These are phyloP conservation scores for Thamnophis sirtalis DNA, from an alignment of 2,113 vertebrate species.

Conservation along the genomic window DNA sequence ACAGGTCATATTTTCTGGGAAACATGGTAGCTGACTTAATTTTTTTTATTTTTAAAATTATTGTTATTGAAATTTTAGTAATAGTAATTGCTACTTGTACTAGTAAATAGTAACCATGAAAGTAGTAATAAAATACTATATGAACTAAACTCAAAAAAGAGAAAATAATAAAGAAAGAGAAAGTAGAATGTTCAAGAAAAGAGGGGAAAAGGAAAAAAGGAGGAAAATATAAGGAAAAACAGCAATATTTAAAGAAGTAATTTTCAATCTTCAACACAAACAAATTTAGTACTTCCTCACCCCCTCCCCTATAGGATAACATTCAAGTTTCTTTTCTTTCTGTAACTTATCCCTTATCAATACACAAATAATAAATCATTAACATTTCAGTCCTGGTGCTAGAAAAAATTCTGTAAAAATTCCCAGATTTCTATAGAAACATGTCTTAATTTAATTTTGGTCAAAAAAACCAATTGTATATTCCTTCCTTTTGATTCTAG, in stretches of 20 bases:
- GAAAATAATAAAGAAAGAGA: neutral
- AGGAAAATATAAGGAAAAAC: neutral
- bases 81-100: neutral
- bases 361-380: neutral
- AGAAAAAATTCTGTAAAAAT: neutral
- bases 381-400: neutral
- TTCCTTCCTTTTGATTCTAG: neutral
- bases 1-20: too few species aligned
- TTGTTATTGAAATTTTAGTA: neutral
- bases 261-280: neutral
- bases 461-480: neutral
- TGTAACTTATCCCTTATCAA: neutral
- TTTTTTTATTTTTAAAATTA: neutral
- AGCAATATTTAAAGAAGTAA: neutral
- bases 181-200: neutral
- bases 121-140: neutral
- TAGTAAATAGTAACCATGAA: neutral
- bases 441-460: neutral
- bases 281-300: neutral
- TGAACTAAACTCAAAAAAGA: neutral
- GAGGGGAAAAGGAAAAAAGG: neutral
- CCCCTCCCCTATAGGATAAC: neutral
- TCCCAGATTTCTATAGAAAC: neutral
- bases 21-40: neutral
- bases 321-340: neutral